phyloP scores from a whole-genome alignment of 2,888 invertebrate genomes.

The Dasysyrphus tricinctus region DNA sequence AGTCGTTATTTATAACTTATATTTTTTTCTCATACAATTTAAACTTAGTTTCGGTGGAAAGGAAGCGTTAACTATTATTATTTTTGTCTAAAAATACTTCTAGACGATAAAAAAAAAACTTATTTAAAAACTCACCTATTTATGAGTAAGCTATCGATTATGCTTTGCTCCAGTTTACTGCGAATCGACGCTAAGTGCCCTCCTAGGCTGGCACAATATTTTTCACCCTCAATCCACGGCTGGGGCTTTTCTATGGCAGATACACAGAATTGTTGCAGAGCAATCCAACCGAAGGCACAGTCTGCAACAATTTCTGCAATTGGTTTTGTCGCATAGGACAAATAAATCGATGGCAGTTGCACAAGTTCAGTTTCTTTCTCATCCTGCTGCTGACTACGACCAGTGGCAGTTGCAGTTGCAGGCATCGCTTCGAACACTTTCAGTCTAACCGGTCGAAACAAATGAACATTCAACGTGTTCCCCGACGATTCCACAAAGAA shows the following conservation, averaged over 20 bases:
- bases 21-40: too few relatives aligned
- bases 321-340: constrained; percentile 87
- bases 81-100: too few relatives aligned
- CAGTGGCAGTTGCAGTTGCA: neutral
- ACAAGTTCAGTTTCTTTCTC: neutral
- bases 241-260: constrained; percentile 85
- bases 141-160: constrained; percentile 87
- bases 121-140: constrained; percentile 85
- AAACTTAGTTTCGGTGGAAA: too few relatives aligned
- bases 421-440: constrained; percentile 23
- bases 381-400: constrained; percentile 7
- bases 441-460: constrained; percentile 74
- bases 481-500: constrained; percentile 79
- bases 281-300: constrained; percentile 90
- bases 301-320: constrained; percentile 86
- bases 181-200: constrained; percentile 89
- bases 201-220: constrained; percentile 86
- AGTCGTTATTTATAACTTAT: too few relatives aligned
- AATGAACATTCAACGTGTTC: constrained; percentile 78
- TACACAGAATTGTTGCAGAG: constrained; percentile 88
- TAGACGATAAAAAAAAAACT: neutral
- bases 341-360: constrained; percentile 85
- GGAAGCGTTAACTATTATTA: too few relatives aligned
- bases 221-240: constrained; percentile 88
- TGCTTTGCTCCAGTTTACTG: constrained; percentile 86